Evolutionary conservation across 2,113 vertebrate genomes (phyloP).

Genomic region (Grammomys surdaster): DNA sequence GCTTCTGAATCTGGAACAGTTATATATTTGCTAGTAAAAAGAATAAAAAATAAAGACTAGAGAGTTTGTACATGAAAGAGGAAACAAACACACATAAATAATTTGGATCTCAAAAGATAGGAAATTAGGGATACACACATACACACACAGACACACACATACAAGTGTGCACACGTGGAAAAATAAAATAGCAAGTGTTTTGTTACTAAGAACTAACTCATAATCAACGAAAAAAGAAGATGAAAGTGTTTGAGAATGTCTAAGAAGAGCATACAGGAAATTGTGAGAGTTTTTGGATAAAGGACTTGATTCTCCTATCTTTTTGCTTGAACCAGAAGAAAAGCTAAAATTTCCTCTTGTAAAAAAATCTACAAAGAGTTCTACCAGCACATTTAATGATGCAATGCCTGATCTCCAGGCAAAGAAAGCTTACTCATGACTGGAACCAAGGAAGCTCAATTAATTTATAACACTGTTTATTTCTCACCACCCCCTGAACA

Average conservation of each 20-base stretch:
- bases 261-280: background rate
- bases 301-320: background rate
- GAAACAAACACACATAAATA: background rate
- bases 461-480: constrained; percentile 46
- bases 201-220: background rate
- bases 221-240: background rate
- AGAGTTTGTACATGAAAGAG: background rate
- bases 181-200: background rate
- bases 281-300: background rate
- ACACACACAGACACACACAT: background rate
- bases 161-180: background rate
- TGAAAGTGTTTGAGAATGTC: background rate
- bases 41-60: background rate
- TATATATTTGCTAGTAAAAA: background rate
- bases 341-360: background rate
- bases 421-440: constrained; percentile 22
- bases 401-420: background rate
- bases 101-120: background rate
- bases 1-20: background rate
- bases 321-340: constrained; percentile 23
- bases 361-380: background rate
- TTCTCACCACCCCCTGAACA: constrained; percentile 39
- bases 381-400: constrained; percentile 26
- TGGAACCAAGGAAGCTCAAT: constrained; percentile 35
- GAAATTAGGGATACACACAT: background rate